A percentile compares a stretch with the other conserved stretches of the same genome.
Evolutionary conservation across 2,113 vertebrate species (phyloP).

Genomic region (Rhinolophus sinicus): DNA sequence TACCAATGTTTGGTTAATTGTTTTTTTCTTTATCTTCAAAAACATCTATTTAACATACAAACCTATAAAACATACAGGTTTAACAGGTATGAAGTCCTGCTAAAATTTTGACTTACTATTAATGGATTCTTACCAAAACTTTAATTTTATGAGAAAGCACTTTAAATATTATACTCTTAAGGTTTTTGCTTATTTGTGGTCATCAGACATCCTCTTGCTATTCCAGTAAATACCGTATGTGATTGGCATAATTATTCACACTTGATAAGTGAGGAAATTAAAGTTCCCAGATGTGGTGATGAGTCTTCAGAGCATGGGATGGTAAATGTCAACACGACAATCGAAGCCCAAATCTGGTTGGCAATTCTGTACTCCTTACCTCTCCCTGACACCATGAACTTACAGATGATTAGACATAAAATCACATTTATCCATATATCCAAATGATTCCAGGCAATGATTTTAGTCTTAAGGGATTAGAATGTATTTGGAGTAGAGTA

Average conservation of each 20-base stretch:
- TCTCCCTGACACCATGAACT: rapidly evolving
- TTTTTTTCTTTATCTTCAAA: not conserved
- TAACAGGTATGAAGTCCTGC: not conserved
- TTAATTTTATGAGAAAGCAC: not conserved
- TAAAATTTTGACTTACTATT: not conserved
- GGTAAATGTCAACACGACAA: not conserved
- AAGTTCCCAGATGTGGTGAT: not conserved
- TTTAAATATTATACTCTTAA: not conserved
- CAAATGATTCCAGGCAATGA: not conserved
- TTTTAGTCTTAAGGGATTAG: not conserved
- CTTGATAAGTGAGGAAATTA: not conserved
- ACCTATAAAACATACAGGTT: not conserved
- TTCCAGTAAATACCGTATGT: not conserved
- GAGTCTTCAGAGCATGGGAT: not conserved
- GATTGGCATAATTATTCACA: not conserved
- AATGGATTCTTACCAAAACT: not conserved
- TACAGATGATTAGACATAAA: not conserved
- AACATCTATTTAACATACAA: not conserved
- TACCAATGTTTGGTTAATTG: not conserved
- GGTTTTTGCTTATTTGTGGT: not conserved
- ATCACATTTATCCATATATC: not conserved
- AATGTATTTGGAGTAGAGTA: not conserved
- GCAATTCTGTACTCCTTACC: too few relatives aligned
- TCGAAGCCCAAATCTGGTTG: rapidly evolving
- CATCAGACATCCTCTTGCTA: not conserved